phyloP scores from a whole-genome alignment of 2,797 vertebrate genomes.

The Pseudochirops corinnae region DNA sequence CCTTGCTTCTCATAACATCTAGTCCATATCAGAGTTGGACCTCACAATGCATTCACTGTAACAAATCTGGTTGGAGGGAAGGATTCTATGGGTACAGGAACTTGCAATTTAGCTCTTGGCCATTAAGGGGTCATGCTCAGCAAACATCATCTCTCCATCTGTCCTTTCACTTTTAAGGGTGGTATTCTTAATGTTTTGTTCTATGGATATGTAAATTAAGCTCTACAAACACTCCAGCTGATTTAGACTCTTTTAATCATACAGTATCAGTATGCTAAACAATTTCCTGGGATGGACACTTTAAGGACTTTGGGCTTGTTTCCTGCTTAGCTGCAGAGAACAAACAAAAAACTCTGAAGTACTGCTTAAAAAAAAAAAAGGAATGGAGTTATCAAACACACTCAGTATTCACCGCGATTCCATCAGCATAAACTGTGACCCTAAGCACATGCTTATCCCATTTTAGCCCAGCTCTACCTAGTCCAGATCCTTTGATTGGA shows the following conservation, averaged over 20 bases:
- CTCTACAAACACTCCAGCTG: slow-evolving; percentile 29
- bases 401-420: slow-evolving; percentile 12
- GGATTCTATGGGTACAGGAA: background rate
- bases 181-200: slow-evolving; percentile 41
- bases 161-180: slow-evolving; percentile 28
- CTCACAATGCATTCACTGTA: background rate
- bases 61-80: background rate
- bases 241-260: slow-evolving; percentile 7
- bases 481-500: slow-evolving; percentile 52
- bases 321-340: background rate
- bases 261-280: slow-evolving; percentile 2
- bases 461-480: slow-evolving; percentile 41
- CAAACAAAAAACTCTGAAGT: background rate
- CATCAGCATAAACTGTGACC: slow-evolving; percentile 21
- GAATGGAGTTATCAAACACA: background rate
- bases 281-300: background rate
- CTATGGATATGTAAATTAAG: slow-evolving; percentile 29
- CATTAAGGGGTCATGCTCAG: background rate
- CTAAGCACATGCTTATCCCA: slow-evolving; percentile 14
- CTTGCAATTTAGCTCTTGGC: background rate
- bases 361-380: slow-evolving; percentile 11
- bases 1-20: background rate
- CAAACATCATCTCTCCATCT: background rate
- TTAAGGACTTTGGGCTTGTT: slow-evolving; percentile 38
- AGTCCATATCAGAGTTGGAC: background rate